Conservation (phyloP, 1,140 invertebrate species). For the Chelonus insularis region DNA sequence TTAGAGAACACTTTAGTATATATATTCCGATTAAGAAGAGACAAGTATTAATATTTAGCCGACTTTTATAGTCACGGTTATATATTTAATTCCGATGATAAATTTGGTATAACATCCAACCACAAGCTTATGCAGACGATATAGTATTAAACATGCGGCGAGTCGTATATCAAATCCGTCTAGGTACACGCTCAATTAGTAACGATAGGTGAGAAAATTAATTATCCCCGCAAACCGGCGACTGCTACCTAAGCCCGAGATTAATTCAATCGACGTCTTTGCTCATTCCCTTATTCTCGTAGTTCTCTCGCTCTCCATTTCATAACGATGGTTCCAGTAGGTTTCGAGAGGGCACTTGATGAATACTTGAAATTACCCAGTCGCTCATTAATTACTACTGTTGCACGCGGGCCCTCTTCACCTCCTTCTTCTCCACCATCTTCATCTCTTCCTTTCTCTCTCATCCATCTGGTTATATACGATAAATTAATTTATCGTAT, state of each 20-base stretch:
- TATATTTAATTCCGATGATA: not conserved
- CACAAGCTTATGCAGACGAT: too few species aligned
- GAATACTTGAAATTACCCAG: constrained; percentile 28
- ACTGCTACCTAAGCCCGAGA: constrained; percentile 32
- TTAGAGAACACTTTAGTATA: too few species aligned
- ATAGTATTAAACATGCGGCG: constrained; percentile 10
- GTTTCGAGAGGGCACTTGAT: constrained; percentile 19
- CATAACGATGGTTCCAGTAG: constrained; percentile 20
- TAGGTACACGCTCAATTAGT: constrained; percentile 39
- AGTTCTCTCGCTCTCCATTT: constrained; percentile 1
- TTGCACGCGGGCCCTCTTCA: constrained; percentile 1
- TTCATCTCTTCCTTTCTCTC: not conserved
- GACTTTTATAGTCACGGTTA: too few species aligned
- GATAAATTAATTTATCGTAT: constrained; percentile 18
- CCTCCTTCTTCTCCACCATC: not conserved
- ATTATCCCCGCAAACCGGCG: constrained; percentile 36
- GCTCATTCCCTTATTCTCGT: constrained; percentile 19
- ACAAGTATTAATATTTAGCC: too few species aligned
- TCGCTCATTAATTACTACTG: constrained; percentile 20
- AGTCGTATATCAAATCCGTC: constrained; percentile 13
- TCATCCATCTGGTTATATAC: not conserved
- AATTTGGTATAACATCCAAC: not conserved
- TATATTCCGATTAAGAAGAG: too few species aligned
- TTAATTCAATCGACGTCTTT: constrained; percentile 38
- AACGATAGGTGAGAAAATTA: constrained; percentile 44